Conservation (phyloP, 2,797 vertebrate species). For the Pantherophis alleghaniensis region DNA sequence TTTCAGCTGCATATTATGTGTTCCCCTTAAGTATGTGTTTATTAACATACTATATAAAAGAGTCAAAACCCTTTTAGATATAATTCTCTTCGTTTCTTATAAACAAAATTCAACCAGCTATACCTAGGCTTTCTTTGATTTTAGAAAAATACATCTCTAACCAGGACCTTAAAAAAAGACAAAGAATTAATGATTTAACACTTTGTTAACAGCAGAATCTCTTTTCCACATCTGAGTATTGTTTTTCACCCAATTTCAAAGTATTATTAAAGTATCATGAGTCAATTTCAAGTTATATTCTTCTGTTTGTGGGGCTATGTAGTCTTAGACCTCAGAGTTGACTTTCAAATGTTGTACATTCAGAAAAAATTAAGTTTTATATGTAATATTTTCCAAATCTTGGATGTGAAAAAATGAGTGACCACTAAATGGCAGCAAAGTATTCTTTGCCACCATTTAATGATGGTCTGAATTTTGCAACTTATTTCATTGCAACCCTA, state of each 20-base stretch:
- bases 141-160: constrained; percentile 61
- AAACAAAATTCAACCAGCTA: constrained; percentile 44
- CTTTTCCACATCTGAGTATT: not conserved
- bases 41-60: constrained; percentile 61
- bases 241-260: not conserved
- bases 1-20: not conserved
- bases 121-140: constrained; percentile 43
- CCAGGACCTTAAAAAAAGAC: not conserved
- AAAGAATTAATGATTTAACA: constrained; percentile 34
- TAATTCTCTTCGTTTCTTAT: constrained; percentile 33
- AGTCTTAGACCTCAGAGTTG: not conserved
- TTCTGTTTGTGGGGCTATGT: not conserved
- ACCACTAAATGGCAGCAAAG: not conserved
- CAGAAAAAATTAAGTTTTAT: not conserved
- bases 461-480: not conserved
- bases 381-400: not conserved
- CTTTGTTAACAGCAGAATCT: constrained; percentile 12
- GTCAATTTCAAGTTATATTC: constrained; percentile 9
- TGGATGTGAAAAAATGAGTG: not conserved
- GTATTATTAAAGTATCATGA: not conserved
- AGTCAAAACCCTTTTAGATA: constrained; percentile 55
- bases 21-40: constrained; percentile 51
- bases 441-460: not conserved
- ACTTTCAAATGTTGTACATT: not conserved
- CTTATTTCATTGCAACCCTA: not conserved